Conservation (phyloP, 1,140 invertebrate species). For the Oedothorax gibbosus region DNA sequence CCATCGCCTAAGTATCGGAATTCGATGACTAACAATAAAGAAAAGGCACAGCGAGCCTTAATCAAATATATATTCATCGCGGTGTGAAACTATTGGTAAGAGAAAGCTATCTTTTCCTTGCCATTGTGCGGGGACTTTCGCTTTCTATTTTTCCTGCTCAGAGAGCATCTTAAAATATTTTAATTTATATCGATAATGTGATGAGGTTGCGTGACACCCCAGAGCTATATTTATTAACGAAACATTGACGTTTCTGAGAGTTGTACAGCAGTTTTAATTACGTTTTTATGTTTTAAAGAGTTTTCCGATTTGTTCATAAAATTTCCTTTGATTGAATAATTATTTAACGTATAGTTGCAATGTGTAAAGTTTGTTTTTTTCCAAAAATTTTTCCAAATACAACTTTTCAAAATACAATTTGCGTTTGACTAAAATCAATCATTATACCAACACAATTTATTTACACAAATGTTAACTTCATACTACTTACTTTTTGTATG, state of each 20-base stretch:
- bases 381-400: no score
- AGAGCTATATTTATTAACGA: constrained; percentile 37
- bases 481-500: no score
- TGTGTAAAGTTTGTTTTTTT: no score
- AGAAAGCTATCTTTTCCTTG: constrained; percentile 5
- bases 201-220: constrained; percentile 11
- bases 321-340: no score
- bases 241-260: constrained; percentile 22
- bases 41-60: not conserved
- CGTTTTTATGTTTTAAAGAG: no score
- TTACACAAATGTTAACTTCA: no score
- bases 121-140: not conserved
- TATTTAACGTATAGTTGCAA: no score
- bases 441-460: no score
- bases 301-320: no score
- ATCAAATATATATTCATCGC: constrained; percentile 33
- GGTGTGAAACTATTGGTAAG: constrained; percentile 44
- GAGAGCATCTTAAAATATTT: constrained; percentile 24
- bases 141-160: constrained; percentile 13
- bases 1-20: constrained; percentile 21
- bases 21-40: constrained; percentile 22
- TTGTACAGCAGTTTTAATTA: not conserved
- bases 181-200: constrained; percentile 33
- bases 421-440: no score
- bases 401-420: no score